Evolutionary conservation across 2,797 vertebrate species (phyloP), one percentile per base, ranked within the genome.

Genomic region (Simalia tracyae): DNA sequence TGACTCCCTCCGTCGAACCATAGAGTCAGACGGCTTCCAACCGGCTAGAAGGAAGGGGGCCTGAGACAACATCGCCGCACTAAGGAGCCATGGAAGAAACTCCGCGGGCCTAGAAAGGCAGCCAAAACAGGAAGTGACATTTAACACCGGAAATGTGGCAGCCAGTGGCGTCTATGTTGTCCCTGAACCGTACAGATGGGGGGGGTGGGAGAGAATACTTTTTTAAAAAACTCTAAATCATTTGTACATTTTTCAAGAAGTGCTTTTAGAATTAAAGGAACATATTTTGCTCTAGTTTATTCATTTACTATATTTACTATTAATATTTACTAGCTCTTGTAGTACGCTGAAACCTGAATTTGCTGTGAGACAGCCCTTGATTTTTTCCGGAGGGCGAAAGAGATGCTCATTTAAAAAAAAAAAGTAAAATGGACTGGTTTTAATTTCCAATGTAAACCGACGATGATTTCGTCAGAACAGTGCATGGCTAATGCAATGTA

Each of bases 1-100:
- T 86, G 86, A 61, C 28, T 68, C 5, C 2, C 19, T 50, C 6
- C 66, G 87, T 31, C 84, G n/a, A 50, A 63, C 93, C 95, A 94
- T 68, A 59, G 5, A 94, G 26, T 1, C 93, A 42, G 3, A 0
- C 90, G 4, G 59, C 60, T 10, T 54, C 76, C 72, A 0, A 8
- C 2, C 12, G 50, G 89, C 89, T 85, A 93, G 92, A 93, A 46
- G 26, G 89, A 68, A n/a, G 64, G 7, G n/a, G 57, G 8, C 0
- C 36, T 3, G 12, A 14, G 19, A 8, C n/a, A 24, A 17, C 56
- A 56, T 8, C 5, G 6, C 57, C 4, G 8, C 28, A 0, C 22
- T 8, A 9, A 84, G 5, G 26, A 17, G 24, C 57, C 87, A 91
- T 5, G 24, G 31, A 91, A 24, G 86, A 46, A 26, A 31, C 26